Percentiles rank a stretch among this genome's conserved stretches.
phyloP scores from a whole-genome alignment of 2,797 vertebrate genomes.

The Amblyraja radiata region DNA sequence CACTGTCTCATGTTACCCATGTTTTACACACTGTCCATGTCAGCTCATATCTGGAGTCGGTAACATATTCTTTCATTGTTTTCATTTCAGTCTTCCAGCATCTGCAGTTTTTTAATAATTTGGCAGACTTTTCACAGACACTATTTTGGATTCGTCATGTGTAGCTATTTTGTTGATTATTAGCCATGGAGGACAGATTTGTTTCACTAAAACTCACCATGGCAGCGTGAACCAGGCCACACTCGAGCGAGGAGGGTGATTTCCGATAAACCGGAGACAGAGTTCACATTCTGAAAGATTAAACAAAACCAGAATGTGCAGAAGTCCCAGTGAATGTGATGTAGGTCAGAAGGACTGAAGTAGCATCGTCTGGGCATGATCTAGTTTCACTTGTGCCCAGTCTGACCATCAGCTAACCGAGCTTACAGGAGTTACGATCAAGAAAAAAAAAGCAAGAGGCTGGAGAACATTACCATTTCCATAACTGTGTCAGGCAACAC shows the following conservation, averaged over 20 bases:
- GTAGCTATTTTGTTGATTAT: background rate
- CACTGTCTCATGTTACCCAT: no score
- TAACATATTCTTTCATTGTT: no score
- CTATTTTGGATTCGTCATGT: background rate
- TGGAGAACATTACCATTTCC: background rate
- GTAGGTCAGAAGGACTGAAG: constrained; percentile 7
- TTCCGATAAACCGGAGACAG: background rate
- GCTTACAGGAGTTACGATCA: background rate
- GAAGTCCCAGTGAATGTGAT: background rate
- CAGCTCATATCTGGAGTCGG: no score
- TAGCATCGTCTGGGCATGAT: background rate
- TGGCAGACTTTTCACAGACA: background rate
- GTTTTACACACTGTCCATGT: no score
- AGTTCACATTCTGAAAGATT: background rate
- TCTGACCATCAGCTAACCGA: background rate
- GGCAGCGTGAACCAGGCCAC: background rate
- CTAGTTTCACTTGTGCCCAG: background rate
- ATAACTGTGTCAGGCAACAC: background rate
- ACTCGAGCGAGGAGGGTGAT: background rate
- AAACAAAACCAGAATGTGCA: background rate
- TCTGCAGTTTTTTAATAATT: background rate
- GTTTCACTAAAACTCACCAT: background rate
- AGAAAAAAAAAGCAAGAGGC: background rate
- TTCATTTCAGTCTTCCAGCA: no score
- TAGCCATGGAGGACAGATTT: background rate